Evolutionary conservation across 2,888 invertebrate genomes (phyloP), one percentile per base, ranked within the genome.

Genomic region (Toxonevra muliebris): DNA sequence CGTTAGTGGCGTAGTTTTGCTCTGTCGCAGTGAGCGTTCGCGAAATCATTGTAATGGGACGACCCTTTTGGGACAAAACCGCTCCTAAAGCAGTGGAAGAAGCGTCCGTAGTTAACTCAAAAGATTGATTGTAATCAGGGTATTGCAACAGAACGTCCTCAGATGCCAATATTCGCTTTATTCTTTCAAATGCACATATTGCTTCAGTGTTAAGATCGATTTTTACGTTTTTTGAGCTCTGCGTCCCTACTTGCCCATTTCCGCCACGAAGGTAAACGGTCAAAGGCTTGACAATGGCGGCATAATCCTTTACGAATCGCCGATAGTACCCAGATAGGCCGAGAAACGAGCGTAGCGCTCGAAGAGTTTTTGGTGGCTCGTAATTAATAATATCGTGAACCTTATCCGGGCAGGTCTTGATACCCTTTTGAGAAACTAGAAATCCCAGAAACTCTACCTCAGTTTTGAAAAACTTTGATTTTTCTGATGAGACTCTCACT

Each of bases 1-100:
- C n/a, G n/a, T n/a, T n/a, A n/a, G n/a, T n/a, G n/a, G n/a, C n/a
- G 52, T 80, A 69, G 43, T 55, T 61, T 61, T 71, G 60, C 57
- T 71, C 69, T 11, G 64, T 66, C 7, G 69, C 61, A n/a, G 69
- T 67, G 15, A 69, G 57, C 17, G 69, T 70, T 57, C 70, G 30
- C 4, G 69, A 71, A n/a, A 69, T 69, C 68, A 70, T 71, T 1
- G 68, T 70, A n/a, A 66, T 70, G 13, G 70, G 67, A 10, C 67
- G 55, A 43, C 72, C 69, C 40, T 65, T 65, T 60, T 72, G 70
- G 0, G 68, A 71, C 48, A n/a, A n/a, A n/a, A n/a, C n/a, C n/a
- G n/a, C n/a, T n/a, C n/a, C n/a, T n/a, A n/a, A n/a, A n/a, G n/a
- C 66, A 1, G 2, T 30, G 4, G 57, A 63, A n/a, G 71, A 71